Base-by-base conservation (phyloP, 2,113 vertebrate species). In the Corydoras sp. region DNA sequence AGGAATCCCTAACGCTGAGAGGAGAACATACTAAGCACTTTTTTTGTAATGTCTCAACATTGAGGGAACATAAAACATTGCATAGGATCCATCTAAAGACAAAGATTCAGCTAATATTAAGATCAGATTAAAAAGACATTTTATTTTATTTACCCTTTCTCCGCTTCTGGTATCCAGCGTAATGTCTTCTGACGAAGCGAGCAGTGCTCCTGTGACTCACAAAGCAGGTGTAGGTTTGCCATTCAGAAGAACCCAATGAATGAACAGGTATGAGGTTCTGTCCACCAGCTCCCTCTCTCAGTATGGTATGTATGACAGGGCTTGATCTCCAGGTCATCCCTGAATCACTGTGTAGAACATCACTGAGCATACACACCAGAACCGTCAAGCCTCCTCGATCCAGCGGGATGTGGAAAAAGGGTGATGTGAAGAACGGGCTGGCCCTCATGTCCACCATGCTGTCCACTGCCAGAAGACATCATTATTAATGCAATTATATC, bases 301-400 rank as follows among this genome's bases (percentile, higher is more conserved):
- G 35, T 2, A 85, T 0, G n/a, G 71, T 85, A 75, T 80, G 74
- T 2, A 76, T 54, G 2, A 56, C 51, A 6, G 65, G 65, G 32
- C 32, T 61, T 58, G 62, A 55, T 61, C 59, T 31, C 90, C 89
- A 91, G 54, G 68, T 81, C 54, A 90, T 62, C 32, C 81, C 70
- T 86, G 82, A 50, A 88, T 76, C 60, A 77, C 81, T 0, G 83
- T 86, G 68, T 79, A 83, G 76, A 53, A 88, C 75, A 74, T 90
- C 85, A 55, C 81, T 83, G 62, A 89, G 82, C 78, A 91, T 69
- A 71, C 90, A 91, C 32, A 91, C 77, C 78, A 91, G 77, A 63
- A 91, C 68, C 0, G 88, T 88, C 84, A 84, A 83, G 54, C 88
- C 84, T 10, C 83, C 73, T 10, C 67, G 79, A 5, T 86, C 83